Evolutionary conservation across 2,888 invertebrate genomes (phyloP), one percentile per base, ranked within the genome.

Genomic region (Amiota mariae): DNA sequence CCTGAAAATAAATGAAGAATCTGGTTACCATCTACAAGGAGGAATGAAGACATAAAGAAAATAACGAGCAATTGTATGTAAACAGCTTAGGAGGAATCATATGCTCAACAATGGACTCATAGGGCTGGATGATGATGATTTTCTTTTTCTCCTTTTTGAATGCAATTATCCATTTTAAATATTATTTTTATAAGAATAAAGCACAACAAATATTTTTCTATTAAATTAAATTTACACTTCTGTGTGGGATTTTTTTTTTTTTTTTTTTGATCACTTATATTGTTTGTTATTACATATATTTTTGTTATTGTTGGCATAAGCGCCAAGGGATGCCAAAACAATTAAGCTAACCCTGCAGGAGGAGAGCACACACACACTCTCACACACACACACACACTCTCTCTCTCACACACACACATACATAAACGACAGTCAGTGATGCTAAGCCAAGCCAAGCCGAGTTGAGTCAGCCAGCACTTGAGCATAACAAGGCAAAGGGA

Each of bases 271-370:
- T 15, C 63, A 13, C 46, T 63, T 63, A 11, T 59, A 20, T n/a
- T 6, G 51, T n/a, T 51, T 49, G 36, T 36, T 36, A 36, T 36
- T 36, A 36, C 36, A 36, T 36, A 36, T 36, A 6, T 36, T 36
- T 36, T 36, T 67, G 47, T 67, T 48, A 12, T 46, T 56, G 54
- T 6, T 36, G 36, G 36, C 36, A 36, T 57, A 18, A n/a, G 47
- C 46, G 36, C 49, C 70, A 59, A 59, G 59, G 57, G 70, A 70
- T 59, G 70, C 59, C 48, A 54, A 57, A 70, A 70, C 70, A 70
- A 70, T 70, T 70, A 70, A 59, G 59, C 70, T 20, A 59, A 57
- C 63, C 47, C 15, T 12, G 47, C 70, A 59, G 47, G 13, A 48
- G 15, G 18, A 15, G 12, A 9, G 24, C 3, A 63, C 12, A 3